Evolutionary conservation across 2,888 invertebrate species (phyloP).

Genomic region (Eulithis testata): DNA sequence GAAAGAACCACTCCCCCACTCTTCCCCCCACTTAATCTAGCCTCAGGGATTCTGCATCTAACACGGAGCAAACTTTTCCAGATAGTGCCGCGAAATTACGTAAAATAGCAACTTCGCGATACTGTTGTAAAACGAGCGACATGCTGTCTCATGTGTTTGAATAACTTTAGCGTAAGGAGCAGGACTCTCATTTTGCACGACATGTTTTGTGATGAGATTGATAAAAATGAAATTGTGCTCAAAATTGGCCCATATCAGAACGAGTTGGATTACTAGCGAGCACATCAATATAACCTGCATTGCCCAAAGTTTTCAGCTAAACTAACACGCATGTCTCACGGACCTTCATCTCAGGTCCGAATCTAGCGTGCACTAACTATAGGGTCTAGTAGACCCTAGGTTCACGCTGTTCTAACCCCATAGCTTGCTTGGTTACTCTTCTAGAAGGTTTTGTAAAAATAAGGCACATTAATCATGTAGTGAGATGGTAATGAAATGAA

Average conservation of each 20-base stretch:
- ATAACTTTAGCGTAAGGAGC: background rate
- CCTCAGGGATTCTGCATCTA: slow-evolving; percentile 14
- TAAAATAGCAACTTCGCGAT: slow-evolving; percentile 15
- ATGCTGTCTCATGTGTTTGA: background rate
- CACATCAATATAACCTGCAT: too few relatives aligned
- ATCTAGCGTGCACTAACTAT: too few relatives aligned
- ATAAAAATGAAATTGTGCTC: background rate
- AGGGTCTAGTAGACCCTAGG: too few relatives aligned
- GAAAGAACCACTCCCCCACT: slow-evolving; percentile 3
- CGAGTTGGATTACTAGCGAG: too few relatives aligned
- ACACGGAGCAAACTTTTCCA: slow-evolving; percentile 12
- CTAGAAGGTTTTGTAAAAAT: slow-evolving; percentile 16
- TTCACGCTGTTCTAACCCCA: background rate
- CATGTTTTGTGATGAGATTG: background rate
- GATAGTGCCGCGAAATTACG: slow-evolving; percentile 15
- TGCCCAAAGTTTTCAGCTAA: too few relatives aligned
- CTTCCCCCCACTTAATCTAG: slow-evolving; percentile 8
- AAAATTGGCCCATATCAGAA: background rate
- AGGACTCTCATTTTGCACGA: background rate
- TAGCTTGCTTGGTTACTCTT: slow-evolving; percentile 2
- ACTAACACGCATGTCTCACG: too few relatives aligned
- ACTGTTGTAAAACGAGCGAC: slow-evolving; percentile 5
- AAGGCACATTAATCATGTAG: slow-evolving; percentile 30
- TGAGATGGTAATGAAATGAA: slow-evolving; percentile 35
- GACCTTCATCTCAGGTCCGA: too few relatives aligned